Evolutionary conservation across 2,888 invertebrate genomes (phyloP).

Genomic region (Eumerus sabulonum): DNA sequence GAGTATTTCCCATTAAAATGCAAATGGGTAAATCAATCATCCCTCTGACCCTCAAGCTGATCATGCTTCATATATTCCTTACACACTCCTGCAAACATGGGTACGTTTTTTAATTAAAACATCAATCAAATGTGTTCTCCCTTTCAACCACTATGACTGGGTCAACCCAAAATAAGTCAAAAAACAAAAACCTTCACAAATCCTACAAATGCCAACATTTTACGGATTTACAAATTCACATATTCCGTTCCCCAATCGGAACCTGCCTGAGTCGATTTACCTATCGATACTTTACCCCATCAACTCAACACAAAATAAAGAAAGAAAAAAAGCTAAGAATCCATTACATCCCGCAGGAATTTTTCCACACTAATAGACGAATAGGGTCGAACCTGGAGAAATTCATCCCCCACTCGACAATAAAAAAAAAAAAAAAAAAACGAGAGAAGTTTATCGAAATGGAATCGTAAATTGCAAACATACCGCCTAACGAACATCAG

Average conservation of each 20-base stretch:
- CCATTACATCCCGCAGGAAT: conserved; percentile 35
- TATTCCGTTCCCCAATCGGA: no score
- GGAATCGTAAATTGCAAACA: conserved; percentile 57
- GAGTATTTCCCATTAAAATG: conserved; percentile 32
- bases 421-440: conserved; percentile 14
- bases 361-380: conserved; percentile 55
- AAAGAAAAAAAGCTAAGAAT: conserved; percentile 20
- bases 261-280: conserved; percentile 39
- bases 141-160: conserved; percentile 40
- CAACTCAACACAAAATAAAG: conserved; percentile 22
- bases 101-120: conserved; percentile 69
- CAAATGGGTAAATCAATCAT: conserved; percentile 56
- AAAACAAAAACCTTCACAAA: conserved; percentile 38
- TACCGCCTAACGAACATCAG: neutral
- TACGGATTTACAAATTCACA: no score
- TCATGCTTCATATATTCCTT: conserved; percentile 33
- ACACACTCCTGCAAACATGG: conserved; percentile 17
- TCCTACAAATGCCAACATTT: no score
- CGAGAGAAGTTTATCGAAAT: conserved; percentile 10
- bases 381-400: conserved; percentile 14
- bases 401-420: neutral
- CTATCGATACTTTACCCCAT: conserved; percentile 39
- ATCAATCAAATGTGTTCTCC: conserved; percentile 67
- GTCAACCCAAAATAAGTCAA: conserved; percentile 38
- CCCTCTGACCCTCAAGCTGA: conserved; percentile 11